A percentile compares a stretch with the other conserved stretches of the same genome.
phyloP scores from a whole-genome alignment of 2,797 vertebrate species.

The Adelosebastes latens region DNA sequence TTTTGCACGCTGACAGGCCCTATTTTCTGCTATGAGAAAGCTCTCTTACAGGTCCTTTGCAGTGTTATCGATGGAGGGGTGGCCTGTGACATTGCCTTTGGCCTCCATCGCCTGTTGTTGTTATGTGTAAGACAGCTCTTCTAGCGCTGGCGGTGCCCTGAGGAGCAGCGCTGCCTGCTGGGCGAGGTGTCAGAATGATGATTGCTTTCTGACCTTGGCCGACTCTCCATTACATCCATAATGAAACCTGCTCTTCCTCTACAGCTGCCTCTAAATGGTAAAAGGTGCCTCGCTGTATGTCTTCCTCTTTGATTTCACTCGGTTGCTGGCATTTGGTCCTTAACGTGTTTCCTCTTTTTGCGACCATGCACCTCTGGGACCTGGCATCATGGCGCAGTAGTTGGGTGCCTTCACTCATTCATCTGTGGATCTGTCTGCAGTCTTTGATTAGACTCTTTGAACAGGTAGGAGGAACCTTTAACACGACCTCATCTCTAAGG shows the following conservation, averaged over 20 bases:
- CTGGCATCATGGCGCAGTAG: constrained; percentile 51
- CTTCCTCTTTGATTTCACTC: constrained; percentile 78
- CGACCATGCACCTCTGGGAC: constrained; percentile 65
- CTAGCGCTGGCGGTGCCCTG: constrained; percentile 39
- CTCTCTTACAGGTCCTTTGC: constrained; percentile 71
- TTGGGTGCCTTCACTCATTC: constrained; percentile 40
- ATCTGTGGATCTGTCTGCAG: constrained; percentile 57
- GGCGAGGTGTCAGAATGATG: constrained; percentile 80
- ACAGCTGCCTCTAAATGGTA: constrained; percentile 80
- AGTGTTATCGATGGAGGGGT: constrained; percentile 64
- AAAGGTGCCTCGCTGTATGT: constrained; percentile 69
- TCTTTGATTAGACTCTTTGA: constrained; percentile 76
- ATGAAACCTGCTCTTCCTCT: constrained; percentile 77
- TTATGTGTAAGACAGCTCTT: constrained; percentile 67
- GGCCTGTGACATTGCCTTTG: constrained; percentile 75
- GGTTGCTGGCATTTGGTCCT: constrained; percentile 83
- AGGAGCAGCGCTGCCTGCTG: constrained; percentile 71
- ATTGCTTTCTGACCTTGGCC: constrained; percentile 83
- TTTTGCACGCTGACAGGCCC: constrained; percentile 52
- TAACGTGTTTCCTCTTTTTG: constrained; percentile 63
- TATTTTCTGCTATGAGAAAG: constrained; percentile 62
- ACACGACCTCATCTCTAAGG: constrained; percentile 37
- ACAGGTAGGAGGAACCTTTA: constrained; percentile 61
- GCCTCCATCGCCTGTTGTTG: constrained; percentile 64
- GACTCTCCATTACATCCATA: constrained; percentile 81